Evolutionary conservation across 2,888 invertebrate genomes (phyloP).

Genomic region (Tetragnatha montana): DNA sequence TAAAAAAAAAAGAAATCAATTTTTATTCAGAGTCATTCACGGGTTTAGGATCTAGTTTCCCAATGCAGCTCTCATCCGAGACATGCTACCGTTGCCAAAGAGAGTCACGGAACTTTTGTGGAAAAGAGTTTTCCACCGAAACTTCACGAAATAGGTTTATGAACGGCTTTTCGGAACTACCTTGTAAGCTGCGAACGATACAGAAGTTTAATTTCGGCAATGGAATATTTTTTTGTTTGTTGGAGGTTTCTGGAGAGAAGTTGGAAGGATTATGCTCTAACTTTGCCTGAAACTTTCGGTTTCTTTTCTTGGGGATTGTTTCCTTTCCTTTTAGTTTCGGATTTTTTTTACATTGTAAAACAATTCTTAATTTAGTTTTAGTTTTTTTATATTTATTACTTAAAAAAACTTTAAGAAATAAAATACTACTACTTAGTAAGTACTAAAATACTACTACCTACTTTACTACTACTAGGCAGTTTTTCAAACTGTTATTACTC

Average conservation of each 20-base stretch:
- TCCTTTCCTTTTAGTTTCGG: neutral
- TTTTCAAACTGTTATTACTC: too few species aligned
- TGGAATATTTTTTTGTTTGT: neutral
- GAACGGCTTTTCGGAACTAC: constrained; percentile 31
- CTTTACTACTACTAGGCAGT: too few species aligned
- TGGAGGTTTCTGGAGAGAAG: neutral
- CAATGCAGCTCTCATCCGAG: neutral
- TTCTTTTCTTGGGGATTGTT: neutral
- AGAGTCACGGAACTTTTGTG: constrained; percentile 3
- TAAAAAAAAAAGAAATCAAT: neutral
- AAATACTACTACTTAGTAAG: too few species aligned
- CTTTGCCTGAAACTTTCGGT: neutral
- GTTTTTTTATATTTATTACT: too few species aligned
- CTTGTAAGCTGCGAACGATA: constrained; percentile 32
- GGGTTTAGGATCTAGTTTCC: constrained; percentile 18
- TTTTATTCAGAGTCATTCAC: neutral
- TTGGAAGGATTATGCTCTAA: neutral
- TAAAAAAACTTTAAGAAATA: too few species aligned
- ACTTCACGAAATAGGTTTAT: constrained; percentile 23
- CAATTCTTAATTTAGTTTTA: too few species aligned
- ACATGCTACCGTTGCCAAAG: constrained; percentile 10
- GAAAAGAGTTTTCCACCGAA: constrained; percentile 12
- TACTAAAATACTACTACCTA: too few species aligned
- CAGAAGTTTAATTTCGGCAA: neutral
- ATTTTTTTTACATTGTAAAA: neutral